Evolutionary conservation across 2,888 invertebrate genomes (phyloP), one percentile per base, ranked within the genome.

Genomic region (Patella caerulea): DNA sequence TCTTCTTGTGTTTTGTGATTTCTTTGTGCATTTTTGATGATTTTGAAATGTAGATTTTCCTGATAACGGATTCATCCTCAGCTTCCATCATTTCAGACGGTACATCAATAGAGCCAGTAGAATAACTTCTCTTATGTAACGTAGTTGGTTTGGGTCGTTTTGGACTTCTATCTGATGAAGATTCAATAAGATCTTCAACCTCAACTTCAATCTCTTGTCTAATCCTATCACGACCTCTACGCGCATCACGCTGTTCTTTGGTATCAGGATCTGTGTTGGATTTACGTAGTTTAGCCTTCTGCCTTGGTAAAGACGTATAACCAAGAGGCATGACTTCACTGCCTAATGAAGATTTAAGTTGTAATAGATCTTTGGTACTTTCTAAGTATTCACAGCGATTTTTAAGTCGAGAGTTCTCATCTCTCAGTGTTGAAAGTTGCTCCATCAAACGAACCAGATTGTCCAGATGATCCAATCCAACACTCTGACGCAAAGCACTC

Each of bases 401-500:
- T 78, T 95, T 94, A 45, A 96, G 92, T 81, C 94, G 93, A 0
- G 94, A 93, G 90, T 96, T 96, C 83, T 95, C 95, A 86, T 95
- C 94, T 82, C 95, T 94, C 59, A 96, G 91, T 70, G 94, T 94
- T 9, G 95, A 93, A 83, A 96, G 93, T 87, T 96, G 95, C 87
- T 96, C 95, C 91, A 96, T 93, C 55, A 97, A 92, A 80, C 94
- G 94, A 85, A 96, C 94, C 11, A 97, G 93, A 85, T 95, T 95
- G 84, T 96, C 96, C 74, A 97, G 91, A 87, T 96, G 96, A 86
- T 96, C 96, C 81, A 97, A 93, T 3, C 93, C 93, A 69, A 88
- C 84, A 76, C 87, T 88, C 77, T 88, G 85, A 79, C 87, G 77
- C 70, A 86, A 73, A 73, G 83, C 79, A 79, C 85, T 86, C n/a